Base-by-base conservation (phyloP, 2,113 vertebrate genomes). In the Camelus dromedarius region DNA sequence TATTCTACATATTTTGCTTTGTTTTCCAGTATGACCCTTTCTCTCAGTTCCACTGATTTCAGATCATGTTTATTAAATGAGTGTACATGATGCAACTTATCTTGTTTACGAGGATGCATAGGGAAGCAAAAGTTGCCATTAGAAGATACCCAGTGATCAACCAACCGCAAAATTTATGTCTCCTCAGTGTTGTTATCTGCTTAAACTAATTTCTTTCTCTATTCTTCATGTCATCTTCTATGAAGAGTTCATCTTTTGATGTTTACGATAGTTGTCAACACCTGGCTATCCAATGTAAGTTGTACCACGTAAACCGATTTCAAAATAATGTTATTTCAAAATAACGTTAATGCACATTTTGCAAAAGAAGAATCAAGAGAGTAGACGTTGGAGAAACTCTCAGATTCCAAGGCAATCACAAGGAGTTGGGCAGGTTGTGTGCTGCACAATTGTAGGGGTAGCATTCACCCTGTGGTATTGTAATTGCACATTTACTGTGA, bases 401-500 rank as follows among this genome's bases (percentile, higher is more conserved):
- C 67, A 52, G 50, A 62, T 54, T 42, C 18, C 5, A 52, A 76
- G 48, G 5, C n/a, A 91, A 46, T 91, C 56, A 75, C 14, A 54
- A 84, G 73, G n/a, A 38, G 15, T 11, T 42, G 30, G 16, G 15
- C 4, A 77, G 10, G 26, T 11, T 24, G 6, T 93, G 28, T 18
- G n/a, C 22, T 42, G 26, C 3, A 66, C 8, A 38, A 6, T 1
- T 64, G 7, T 28, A n/a, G 1, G 6, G 5, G 20, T 38, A 22
- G 5, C 8, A 32, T 6, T 85, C 4, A 22, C 32, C 4, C 6
- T 76, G 2, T n/a, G 48, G 77, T 6, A 54, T 83, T 28, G 86
- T 30, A 48, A 6, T 30, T 62, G 50, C 67, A 0, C 2, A 6
- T n/a, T 69, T 82, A 60, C 72, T 82, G 79, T 54, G 12, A 72